phyloP scores from a whole-genome alignment of 2,888 invertebrate species.

The Trachelus tabidus region DNA sequence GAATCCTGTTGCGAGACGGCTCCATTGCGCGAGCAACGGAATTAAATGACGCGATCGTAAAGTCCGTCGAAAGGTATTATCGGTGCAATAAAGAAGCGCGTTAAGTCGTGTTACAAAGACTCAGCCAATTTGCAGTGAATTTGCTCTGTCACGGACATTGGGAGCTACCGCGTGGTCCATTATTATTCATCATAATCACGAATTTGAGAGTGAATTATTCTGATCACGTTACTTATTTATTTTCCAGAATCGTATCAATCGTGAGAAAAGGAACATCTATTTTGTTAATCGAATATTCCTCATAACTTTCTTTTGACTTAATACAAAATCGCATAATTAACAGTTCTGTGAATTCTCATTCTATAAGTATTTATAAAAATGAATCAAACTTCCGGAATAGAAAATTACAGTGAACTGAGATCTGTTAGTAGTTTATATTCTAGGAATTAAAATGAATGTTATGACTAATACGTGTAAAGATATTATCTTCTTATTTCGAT shows the following conservation, averaged over 20 bases:
- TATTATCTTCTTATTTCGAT: neutral
- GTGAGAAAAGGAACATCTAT: neutral
- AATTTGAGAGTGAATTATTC: neutral
- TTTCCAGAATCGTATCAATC: neutral
- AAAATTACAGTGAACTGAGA: neutral
- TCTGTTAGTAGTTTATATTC: neutral
- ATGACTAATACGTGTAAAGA: neutral
- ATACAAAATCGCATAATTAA: neutral
- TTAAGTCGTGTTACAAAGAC: neutral
- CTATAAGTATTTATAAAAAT: neutral
- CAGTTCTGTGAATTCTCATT: neutral
- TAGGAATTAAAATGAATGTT: neutral
- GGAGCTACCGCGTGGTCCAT: neutral
- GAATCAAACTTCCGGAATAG: neutral
- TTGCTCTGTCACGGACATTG: neutral
- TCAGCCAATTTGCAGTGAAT: slow-evolving; percentile 7
- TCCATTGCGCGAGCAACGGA: neutral
- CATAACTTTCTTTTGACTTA: neutral
- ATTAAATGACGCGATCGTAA: neutral
- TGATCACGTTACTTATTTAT: neutral
- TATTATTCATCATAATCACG: neutral
- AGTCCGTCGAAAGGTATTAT: slow-evolving; percentile 1
- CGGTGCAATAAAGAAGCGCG: slow-evolving; percentile 1
- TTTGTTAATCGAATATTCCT: neutral
- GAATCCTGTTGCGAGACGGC: neutral